phyloP scores from a whole-genome alignment of 2,113 vertebrate species.

The Psammodynastes pulverulentus region DNA sequence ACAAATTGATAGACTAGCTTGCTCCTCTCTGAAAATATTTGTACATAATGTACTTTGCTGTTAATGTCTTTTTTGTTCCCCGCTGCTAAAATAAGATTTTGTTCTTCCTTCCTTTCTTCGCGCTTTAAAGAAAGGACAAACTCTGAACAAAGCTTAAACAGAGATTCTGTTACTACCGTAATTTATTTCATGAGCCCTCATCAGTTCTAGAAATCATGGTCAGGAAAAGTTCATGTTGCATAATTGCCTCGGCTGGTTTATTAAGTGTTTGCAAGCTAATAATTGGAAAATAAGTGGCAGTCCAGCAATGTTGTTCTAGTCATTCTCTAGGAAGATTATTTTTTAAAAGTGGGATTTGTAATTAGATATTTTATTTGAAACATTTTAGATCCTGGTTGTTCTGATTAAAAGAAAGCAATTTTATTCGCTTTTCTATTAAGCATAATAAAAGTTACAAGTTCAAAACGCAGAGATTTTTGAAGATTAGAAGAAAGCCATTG shows the following conservation, averaged over 20 bases:
- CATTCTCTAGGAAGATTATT: not conserved
- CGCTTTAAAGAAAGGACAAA: not conserved
- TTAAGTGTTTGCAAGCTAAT: not conserved
- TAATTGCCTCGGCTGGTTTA: not conserved
- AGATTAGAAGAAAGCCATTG: not conserved
- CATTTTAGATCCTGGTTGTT: not conserved
- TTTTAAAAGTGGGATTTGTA: not conserved
- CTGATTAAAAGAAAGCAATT: not conserved
- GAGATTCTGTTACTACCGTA: not conserved
- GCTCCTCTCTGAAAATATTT: not conserved
- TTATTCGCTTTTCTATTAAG: not conserved
- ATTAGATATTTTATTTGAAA: not conserved
- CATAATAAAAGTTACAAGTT: not conserved
- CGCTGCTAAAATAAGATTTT: not conserved
- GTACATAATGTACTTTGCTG: not conserved
- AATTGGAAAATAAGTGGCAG: not conserved
- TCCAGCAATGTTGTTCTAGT: not conserved
- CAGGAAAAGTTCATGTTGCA: not conserved
- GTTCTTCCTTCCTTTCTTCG: fast-evolving
- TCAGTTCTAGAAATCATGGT: fast-evolving
- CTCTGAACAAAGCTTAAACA: not conserved
- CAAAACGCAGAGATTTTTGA: not conserved
- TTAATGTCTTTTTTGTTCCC: not conserved
- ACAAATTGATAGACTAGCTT: not conserved
- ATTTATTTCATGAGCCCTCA: not conserved